Evolutionary conservation across 92 coral and sea anemone species (phyloP).

Genomic region (Nematostella vectensis): DNA sequence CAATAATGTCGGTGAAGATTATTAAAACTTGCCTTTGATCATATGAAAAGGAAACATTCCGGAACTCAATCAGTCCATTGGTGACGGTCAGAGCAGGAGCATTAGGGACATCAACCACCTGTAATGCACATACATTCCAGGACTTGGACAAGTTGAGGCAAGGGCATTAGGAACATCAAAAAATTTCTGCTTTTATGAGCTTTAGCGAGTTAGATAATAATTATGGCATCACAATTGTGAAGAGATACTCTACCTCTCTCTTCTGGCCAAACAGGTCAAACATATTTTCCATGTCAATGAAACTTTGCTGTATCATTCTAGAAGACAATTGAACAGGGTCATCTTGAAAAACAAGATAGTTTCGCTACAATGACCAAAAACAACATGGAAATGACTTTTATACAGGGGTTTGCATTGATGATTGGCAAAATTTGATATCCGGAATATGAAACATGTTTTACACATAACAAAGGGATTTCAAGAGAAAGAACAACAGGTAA

Average conservation of each 20-base stretch:
- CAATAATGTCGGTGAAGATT: background rate
- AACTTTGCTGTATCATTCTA: conserved; percentile 90
- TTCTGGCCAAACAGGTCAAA: conserved; percentile 82
- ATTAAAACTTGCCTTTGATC: conserved; percentile 63
- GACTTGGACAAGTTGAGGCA: too few species aligned
- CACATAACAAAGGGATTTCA: too few species aligned
- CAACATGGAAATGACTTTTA: too few species aligned
- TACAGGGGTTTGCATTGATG: too few species aligned
- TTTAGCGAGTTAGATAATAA: too few species aligned
- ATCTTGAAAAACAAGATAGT: too few species aligned
- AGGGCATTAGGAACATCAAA: too few species aligned
- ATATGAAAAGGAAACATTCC: conserved; percentile 70
- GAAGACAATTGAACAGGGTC: conserved; percentile 8
- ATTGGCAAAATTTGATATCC: too few species aligned
- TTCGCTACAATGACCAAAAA: too few species aligned
- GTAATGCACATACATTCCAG: background rate
- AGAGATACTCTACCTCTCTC: conserved; percentile 70
- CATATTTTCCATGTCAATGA: conserved; percentile 99
- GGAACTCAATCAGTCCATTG: conserved; percentile 82
- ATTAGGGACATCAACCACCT: conserved; percentile 74
- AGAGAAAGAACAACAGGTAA: background rate
- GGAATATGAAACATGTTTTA: too few species aligned
- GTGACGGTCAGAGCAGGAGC: conserved; percentile 72
- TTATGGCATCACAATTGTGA: too few species aligned
- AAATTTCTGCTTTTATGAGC: too few species aligned